Evolutionary conservation across 1,140 invertebrate genomes (phyloP).

Genomic region (Lamellibrachia luymesi): DNA sequence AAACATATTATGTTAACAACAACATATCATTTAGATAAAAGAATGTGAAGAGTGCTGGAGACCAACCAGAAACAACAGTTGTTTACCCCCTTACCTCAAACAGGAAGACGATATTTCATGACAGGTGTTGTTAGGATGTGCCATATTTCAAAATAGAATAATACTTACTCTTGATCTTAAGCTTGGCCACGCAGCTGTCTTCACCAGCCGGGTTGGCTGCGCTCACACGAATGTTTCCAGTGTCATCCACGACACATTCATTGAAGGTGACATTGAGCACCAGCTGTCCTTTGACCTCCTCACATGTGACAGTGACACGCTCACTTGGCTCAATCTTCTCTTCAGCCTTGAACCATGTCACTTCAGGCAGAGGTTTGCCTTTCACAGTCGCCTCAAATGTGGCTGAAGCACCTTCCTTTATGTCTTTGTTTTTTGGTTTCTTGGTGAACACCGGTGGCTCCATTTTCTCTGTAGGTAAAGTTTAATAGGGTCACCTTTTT

Average conservation of each 20-base stretch:
- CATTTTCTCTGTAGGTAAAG: conserved; percentile 41
- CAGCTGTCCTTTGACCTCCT: conserved; percentile 33
- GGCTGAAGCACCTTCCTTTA: conserved; percentile 48
- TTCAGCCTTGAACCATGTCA: conserved; percentile 46
- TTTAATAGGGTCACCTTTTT: not conserved
- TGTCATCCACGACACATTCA: conserved; percentile 77
- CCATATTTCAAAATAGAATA: not conserved
- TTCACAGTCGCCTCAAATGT: conserved; percentile 52
- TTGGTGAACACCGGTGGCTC: conserved; percentile 49
- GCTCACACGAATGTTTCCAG: conserved; percentile 78
- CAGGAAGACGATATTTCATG: too few relatives aligned
- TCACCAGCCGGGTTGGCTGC: conserved; percentile 88
- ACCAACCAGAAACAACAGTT: not conserved
- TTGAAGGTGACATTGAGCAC: conserved; percentile 64
- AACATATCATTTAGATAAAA: not conserved
- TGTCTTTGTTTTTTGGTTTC: conserved; percentile 41
- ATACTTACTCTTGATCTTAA: conserved; percentile 47
- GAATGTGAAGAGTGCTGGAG: not conserved
- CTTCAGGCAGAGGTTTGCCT: conserved; percentile 49
- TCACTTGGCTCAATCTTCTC: conserved; percentile 21
- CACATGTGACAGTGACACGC: conserved; percentile 1
- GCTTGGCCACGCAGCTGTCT: conserved; percentile 56
- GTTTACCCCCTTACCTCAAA: not conserved
- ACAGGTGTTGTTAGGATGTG: not conserved
- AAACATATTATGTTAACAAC: not conserved